phyloP scores from a whole-genome alignment of 2,888 invertebrate species.

The Chydorus sphaericus region DNA sequence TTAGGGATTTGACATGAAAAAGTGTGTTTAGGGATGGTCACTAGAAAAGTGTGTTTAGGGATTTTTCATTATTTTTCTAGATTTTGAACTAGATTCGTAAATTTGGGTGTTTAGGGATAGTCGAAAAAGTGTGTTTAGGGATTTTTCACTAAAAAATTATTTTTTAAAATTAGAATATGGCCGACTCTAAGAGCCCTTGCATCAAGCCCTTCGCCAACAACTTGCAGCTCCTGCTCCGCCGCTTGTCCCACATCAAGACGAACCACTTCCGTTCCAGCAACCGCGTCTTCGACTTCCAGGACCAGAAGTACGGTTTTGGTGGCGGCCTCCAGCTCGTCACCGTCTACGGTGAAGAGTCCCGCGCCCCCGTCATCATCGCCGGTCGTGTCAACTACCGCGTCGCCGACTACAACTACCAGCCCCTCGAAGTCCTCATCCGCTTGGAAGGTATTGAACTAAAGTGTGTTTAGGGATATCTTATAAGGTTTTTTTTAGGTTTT shows the following conservation, averaged over 20 bases:
- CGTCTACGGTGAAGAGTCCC: constrained; percentile 14
- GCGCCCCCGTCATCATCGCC: constrained; percentile 13
- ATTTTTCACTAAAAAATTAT: no score
- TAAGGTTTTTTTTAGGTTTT: not conserved
- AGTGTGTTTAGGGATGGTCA: no score
- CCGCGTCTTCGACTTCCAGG: constrained; percentile 13
- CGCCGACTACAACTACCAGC: constrained; percentile 12
- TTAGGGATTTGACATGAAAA: no score
- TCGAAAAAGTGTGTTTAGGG: not conserved
- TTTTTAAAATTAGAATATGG: not conserved
- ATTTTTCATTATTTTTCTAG: no score
- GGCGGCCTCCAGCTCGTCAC: constrained; percentile 15
- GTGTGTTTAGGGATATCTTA: not conserved
- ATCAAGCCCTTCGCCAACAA: constrained; percentile 11
- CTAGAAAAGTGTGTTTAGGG: no score
- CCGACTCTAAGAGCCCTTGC: constrained; percentile 16
- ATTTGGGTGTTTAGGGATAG: not conserved
- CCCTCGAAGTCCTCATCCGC: constrained; percentile 9
- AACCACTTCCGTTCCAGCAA: constrained; percentile 14
- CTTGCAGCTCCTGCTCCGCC: constrained; percentile 11
- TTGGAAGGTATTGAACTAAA: not conserved
- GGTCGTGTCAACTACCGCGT: constrained; percentile 13
- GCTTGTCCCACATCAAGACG: constrained; percentile 14
- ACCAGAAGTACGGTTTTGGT: constrained; percentile 14
- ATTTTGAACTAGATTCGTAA: no score